phyloP scores from a whole-genome alignment of 2,113 vertebrate genomes.

The Clinocottus analis region DNA sequence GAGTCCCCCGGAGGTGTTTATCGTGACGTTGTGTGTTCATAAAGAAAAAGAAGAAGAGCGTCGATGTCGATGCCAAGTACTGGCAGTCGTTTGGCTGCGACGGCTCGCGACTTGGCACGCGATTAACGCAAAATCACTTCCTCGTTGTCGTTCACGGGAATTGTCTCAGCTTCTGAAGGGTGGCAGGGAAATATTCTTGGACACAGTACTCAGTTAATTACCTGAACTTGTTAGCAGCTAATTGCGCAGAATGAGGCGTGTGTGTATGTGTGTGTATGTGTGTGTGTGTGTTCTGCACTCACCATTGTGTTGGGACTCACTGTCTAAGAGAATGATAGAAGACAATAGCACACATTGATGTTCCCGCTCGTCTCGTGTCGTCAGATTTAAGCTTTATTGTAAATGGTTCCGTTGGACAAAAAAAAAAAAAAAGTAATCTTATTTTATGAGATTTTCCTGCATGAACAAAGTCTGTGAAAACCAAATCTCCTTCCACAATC shows the following conservation, averaged over 20 bases:
- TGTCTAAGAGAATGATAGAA: background rate
- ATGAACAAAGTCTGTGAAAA: background rate
- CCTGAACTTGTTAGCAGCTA: slow-evolving; percentile 13
- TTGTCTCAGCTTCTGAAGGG: background rate
- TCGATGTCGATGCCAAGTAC: slow-evolving; percentile 4
- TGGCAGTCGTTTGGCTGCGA: slow-evolving; percentile 17
- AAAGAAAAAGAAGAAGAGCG: background rate
- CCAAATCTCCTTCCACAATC: background rate
- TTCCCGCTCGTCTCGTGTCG: background rate
- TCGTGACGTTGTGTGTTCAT: slow-evolving; percentile 24
- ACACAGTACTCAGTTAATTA: slow-evolving; percentile 17
- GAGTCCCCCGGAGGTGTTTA: slow-evolving; percentile 14
- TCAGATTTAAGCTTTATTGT: background rate
- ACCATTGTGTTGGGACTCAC: background rate
- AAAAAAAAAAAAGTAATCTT: background rate
- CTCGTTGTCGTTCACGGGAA: background rate
- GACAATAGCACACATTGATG: background rate
- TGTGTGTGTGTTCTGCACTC: background rate
- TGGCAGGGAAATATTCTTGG: slow-evolving; percentile 29
- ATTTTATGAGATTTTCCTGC: background rate
- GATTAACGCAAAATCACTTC: slow-evolving; percentile 11
- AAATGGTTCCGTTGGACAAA: no score
- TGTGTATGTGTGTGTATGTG: no score
- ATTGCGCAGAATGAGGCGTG: background rate
- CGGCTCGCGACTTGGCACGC: background rate